Conservation (phyloP, 2,113 vertebrate genomes). For the Ancistrus triradiatus region DNA sequence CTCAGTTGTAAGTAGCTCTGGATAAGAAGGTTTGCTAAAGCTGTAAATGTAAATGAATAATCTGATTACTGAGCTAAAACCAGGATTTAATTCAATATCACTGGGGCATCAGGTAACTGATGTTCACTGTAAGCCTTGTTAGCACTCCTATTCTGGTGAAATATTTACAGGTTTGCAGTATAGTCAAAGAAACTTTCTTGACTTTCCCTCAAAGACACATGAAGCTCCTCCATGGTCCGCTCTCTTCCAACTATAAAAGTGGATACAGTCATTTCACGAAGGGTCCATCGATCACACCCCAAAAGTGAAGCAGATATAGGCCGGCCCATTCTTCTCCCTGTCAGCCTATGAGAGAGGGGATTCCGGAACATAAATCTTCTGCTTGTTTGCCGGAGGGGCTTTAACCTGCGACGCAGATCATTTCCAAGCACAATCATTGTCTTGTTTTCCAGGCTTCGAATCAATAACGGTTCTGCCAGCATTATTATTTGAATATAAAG, state of each 20-base stretch:
- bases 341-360: conserved; percentile 52
- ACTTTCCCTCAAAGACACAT: conserved; percentile 56
- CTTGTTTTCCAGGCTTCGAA: conserved; percentile 42
- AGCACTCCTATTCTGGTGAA: no score
- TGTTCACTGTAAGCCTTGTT: no score
- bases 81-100: no score
- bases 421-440: conserved; percentile 48
- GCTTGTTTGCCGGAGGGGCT: conserved; percentile 51
- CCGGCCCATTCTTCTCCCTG: conserved; percentile 63
- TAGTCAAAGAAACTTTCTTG: conserved; percentile 18
- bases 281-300: conserved; percentile 63
- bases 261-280: conserved; percentile 57
- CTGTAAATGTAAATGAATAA: no score
- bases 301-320: conserved; percentile 62
- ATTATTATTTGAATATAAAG: conserved; percentile 54
- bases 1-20: no score
- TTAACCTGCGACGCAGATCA: conserved; percentile 46
- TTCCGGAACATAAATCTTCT: conserved; percentile 60
- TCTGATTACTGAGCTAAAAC: no score
- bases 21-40: no score
- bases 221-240: conserved; percentile 51
- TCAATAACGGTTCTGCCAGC: conserved; percentile 40
- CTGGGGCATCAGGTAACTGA: no score
- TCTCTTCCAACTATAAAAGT: conserved; percentile 55
- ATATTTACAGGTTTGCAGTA: no score